Base-by-base conservation (phyloP, 2,888 invertebrate genomes). In the Lacanobia oleracea region DNA sequence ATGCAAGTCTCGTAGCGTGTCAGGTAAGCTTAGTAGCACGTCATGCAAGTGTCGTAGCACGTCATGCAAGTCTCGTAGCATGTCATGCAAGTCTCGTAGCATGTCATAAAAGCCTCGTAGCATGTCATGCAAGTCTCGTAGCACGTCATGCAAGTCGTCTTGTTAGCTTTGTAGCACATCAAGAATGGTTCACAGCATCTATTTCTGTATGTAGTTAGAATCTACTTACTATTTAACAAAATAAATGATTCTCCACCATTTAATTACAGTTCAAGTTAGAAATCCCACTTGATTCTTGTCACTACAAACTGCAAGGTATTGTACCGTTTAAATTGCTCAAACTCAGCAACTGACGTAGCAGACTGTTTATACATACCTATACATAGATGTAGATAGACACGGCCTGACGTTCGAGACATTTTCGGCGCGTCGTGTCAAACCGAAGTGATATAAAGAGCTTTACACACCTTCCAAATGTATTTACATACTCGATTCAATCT, bases 401-500 rank as follows among this genome's bases (percentile, higher is more conserved):
- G 43, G 50, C 21, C 62, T 69, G 69, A 63, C 27, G 50, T 40
- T 60, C 53, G 48, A 60, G 14, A 69, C 23, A 53, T 70, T 77
- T 40, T 45, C 70, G 37, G 62, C 56, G 64, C 54, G 14, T 37
- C 45, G 59, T 71, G 72, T 78, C 78, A 78, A 72, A 72, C 50
- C 21, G 40, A 61, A 64, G 64, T 72, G 78, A 78, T 72, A 72
- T 72, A 78, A 78, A 76, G 76, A 72, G 78, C 54, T 76, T 76
- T 78, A 61, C 54, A 64, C 72, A 51, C 37, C 45, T 76, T 54
- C 48, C 27, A 78, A 54, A 76, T 69, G 76, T 76, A 77, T 78
- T 77, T 75, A 75, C 75, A 57, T 75, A 72, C 21, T 61, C 79
- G 60, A 76, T 77, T 71, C 78, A 72, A 78, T 72, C 64, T 78